Evolutionary conservation across 1,140 invertebrate genomes (phyloP).

Genomic region (Diabrotica virgifera): DNA sequence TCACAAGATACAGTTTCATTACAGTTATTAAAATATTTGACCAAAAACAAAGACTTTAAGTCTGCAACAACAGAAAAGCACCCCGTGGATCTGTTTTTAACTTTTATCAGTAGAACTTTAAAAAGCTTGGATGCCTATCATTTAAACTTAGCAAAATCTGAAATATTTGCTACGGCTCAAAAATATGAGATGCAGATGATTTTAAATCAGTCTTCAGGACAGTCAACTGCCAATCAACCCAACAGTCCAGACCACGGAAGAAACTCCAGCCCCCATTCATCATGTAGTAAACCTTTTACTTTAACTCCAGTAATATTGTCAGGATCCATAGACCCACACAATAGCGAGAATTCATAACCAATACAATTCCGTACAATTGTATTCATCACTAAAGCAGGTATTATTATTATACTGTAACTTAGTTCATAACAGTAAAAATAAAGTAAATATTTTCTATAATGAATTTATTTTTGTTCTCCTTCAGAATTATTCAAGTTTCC

Average conservation of each 20-base stretch:
- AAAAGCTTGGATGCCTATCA: conserved; percentile 6
- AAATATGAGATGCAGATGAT: conserved; percentile 7
- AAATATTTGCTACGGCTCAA: conserved; percentile 4
- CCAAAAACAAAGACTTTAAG: neutral
- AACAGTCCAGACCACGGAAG: neutral
- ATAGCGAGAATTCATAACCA: too few relatives aligned
- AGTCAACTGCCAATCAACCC: neutral
- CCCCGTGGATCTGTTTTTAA: neutral
- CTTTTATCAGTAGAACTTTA: neutral
- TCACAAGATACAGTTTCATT: too few relatives aligned
- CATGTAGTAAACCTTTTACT: neutral
- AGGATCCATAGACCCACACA: too few relatives aligned
- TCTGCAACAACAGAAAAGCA: neutral
- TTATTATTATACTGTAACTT: too few relatives aligned
- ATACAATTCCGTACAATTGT: too few relatives aligned
- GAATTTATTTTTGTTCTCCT: too few relatives aligned
- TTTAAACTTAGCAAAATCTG: conserved; percentile 7
- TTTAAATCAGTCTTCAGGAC: neutral
- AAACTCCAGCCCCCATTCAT: neutral
- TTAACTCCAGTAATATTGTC: neutral
- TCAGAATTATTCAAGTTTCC: too few relatives aligned
- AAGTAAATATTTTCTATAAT: too few relatives aligned
- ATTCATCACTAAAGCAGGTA: too few relatives aligned
- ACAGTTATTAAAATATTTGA: too few relatives aligned
- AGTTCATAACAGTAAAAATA: too few relatives aligned